phyloP scores from a whole-genome alignment of 2,888 invertebrate species.

The Mystacides longicornis region DNA sequence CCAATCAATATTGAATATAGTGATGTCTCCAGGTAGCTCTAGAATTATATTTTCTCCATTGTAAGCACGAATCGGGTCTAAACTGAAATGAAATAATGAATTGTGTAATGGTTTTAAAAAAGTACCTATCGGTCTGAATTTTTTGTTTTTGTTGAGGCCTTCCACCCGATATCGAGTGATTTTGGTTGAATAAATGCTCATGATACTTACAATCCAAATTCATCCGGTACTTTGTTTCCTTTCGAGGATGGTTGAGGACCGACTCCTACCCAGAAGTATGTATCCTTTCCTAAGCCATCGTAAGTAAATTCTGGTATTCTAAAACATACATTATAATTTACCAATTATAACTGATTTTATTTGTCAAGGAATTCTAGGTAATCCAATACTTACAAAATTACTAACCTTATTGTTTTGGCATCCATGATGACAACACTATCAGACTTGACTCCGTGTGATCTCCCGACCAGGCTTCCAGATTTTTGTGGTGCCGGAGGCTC shows the following conservation, averaged over 20 bases:
- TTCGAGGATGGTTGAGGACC: slow-evolving; percentile 80
- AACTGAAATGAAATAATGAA: slow-evolving; percentile 42
- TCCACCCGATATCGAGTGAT: too few species aligned
- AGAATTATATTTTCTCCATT: slow-evolving; percentile 64
- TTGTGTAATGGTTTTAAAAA: not conserved
- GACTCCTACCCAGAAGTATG: slow-evolving; percentile 83
- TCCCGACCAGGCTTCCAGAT: slow-evolving; percentile 47
- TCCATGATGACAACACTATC: slow-evolving; percentile 68
- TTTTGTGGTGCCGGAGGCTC: slow-evolving; percentile 71
- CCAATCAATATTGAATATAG: slow-evolving; percentile 79
- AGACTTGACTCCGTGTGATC: slow-evolving; percentile 61
- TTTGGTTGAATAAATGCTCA: not conserved
- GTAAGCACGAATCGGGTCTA: slow-evolving; percentile 72
- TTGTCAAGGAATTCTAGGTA: not conserved
- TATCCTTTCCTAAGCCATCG: slow-evolving; percentile 67
- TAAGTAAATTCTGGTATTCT: slow-evolving; percentile 69
- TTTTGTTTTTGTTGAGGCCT: not conserved
- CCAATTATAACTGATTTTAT: not conserved
- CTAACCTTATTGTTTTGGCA: slow-evolving; percentile 62
- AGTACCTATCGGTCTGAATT: not conserved
- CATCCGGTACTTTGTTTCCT: slow-evolving; percentile 79
- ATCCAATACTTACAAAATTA: not conserved
- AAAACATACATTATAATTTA: slow-evolving; percentile 13
- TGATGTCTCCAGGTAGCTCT: slow-evolving; percentile 72
- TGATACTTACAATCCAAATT: slow-evolving; percentile 80